phyloP scores from a whole-genome alignment of 2,888 invertebrate species.

The Lamellibrachia columna region DNA sequence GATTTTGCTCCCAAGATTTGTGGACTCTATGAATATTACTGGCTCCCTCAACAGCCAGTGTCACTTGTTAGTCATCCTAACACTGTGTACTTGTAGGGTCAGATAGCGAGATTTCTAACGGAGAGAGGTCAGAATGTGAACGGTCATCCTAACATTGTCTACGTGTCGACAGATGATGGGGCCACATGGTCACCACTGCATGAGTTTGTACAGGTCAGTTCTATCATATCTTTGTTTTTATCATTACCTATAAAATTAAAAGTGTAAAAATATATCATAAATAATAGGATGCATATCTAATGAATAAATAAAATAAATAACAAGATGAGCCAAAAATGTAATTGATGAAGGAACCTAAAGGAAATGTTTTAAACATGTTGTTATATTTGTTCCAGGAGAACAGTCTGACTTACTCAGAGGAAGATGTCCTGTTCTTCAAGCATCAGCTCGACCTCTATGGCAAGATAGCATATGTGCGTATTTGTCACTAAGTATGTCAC shows the following conservation, averaged over 20 bases:
- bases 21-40: too few relatives aligned
- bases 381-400: constrained; percentile 40
- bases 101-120: constrained; percentile 52
- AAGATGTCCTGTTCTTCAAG: constrained; percentile 58
- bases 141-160: constrained; percentile 64
- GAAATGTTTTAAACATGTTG: background rate
- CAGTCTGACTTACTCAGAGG: constrained; percentile 43
- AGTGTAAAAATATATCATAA: background rate
- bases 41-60: too few relatives aligned
- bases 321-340: background rate
- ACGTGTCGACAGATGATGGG: constrained; percentile 61
- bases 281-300: background rate
- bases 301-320: background rate
- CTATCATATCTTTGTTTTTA: constrained; percentile 18
- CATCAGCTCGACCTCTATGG: constrained; percentile 64
- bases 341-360: background rate
- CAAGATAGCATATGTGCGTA: constrained; percentile 54
- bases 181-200: constrained; percentile 61
- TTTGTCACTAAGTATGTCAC: background rate
- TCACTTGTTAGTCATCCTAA: background rate
- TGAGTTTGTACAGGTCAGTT: constrained; percentile 51
- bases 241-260: background rate
- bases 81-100: background rate
- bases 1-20: too few relatives aligned
- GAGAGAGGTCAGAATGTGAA: constrained; percentile 66